Evolutionary conservation across 2,888 invertebrate species (phyloP).

Genomic region (Cerceris ruficornis): DNA sequence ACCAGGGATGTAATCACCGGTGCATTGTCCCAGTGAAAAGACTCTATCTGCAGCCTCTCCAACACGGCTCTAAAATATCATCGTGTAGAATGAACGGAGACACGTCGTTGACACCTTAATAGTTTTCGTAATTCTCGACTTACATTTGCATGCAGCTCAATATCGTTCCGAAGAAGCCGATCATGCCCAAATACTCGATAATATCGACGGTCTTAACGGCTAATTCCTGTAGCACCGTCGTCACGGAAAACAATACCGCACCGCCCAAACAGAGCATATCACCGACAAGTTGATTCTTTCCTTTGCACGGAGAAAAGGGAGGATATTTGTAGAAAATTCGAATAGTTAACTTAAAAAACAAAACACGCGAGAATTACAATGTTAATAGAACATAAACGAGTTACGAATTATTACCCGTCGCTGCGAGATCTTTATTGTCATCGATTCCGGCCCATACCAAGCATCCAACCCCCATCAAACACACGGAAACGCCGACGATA

Average conservation of each 20-base stretch:
- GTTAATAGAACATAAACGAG: not conserved
- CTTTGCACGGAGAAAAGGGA: slow-evolving; percentile 79
- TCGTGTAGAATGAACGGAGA: not conserved
- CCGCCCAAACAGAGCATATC: slow-evolving; percentile 92
- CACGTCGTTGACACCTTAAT: not conserved
- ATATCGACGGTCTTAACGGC: slow-evolving; percentile 90
- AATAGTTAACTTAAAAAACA: too few relatives aligned
- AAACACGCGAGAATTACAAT: not conserved
- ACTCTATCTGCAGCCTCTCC: slow-evolving; percentile 87
- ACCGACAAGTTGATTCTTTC: slow-evolving; percentile 90
- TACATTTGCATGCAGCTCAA: slow-evolving; percentile 91
- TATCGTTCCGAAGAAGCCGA: slow-evolving; percentile 91
- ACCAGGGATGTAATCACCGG: slow-evolving; percentile 85
- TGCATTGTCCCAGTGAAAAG: slow-evolving; percentile 85
- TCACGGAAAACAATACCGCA: slow-evolving; percentile 90
- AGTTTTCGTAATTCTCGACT: slow-evolving; percentile 75
- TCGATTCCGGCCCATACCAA: slow-evolving; percentile 93
- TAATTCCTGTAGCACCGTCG: slow-evolving; percentile 92
- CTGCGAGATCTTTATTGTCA: slow-evolving; percentile 83
- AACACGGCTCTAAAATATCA: slow-evolving; percentile 83
- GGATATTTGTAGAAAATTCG: not conserved
- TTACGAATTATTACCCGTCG: slow-evolving; percentile 66
- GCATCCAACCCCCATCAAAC: slow-evolving; percentile 91
- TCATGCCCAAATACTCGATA: slow-evolving; percentile 91
- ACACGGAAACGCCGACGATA: slow-evolving; percentile 90